Evolutionary conservation across 2,888 invertebrate species (phyloP).

Genomic region (Apocheima hispidaria): DNA sequence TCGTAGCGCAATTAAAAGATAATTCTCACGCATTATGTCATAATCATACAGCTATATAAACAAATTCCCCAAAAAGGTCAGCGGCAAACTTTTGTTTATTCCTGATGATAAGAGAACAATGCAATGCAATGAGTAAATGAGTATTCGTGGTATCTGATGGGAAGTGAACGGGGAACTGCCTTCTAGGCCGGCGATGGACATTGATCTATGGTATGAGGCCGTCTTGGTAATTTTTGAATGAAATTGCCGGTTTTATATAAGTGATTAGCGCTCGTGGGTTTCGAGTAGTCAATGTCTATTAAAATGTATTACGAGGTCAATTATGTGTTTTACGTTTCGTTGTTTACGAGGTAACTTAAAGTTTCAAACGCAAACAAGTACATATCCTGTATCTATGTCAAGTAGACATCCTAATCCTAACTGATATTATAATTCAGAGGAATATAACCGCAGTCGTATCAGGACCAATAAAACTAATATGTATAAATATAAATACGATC

Average conservation of each 20-base stretch:
- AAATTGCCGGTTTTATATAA: slow-evolving; percentile 26
- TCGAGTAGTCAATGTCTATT: neutral
- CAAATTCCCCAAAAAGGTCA: slow-evolving; percentile 36
- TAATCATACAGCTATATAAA: slow-evolving; percentile 36
- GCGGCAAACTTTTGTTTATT: slow-evolving; percentile 18
- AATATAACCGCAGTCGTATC: too few species aligned
- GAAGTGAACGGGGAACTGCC: slow-evolving; percentile 50
- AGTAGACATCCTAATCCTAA: too few species aligned
- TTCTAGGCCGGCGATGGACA: slow-evolving; percentile 50
- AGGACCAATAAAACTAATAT: too few species aligned
- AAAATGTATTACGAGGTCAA: slow-evolving; percentile 7
- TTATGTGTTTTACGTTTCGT: neutral
- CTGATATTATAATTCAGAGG: too few species aligned
- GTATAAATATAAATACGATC: too few species aligned
- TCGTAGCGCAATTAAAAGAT: slow-evolving; percentile 22
- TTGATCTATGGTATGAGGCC: slow-evolving; percentile 28
- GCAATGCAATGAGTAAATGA: slow-evolving; percentile 10
- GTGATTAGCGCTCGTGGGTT: neutral
- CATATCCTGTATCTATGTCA: too few species aligned
- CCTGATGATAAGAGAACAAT: slow-evolving; percentile 29
- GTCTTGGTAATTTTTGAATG: slow-evolving; percentile 8
- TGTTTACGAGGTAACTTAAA: neutral
- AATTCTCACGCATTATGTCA: slow-evolving; percentile 43
- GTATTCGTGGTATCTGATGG: slow-evolving; percentile 47
- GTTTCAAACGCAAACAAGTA: neutral